phyloP scores from a whole-genome alignment of 2,113 vertebrate species.

The Cercopithecus mona region DNA sequence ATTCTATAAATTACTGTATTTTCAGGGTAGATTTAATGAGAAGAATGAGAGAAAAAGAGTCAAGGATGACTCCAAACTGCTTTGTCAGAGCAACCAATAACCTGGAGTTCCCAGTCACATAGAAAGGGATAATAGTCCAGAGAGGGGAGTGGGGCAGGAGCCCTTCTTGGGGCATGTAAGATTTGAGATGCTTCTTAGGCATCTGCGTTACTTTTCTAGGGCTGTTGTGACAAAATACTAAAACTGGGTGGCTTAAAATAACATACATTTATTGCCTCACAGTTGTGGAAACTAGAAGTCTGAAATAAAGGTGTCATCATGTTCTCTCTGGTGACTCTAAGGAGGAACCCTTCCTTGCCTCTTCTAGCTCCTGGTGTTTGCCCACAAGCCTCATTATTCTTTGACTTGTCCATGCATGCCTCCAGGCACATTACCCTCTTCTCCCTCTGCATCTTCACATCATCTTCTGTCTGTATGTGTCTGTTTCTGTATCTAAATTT shows the following conservation, averaged over 20 bases:
- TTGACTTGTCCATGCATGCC: neutral
- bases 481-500: neutral
- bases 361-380: neutral
- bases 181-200: neutral
- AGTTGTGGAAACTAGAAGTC: neutral
- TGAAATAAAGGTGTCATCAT: neutral
- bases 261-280: neutral
- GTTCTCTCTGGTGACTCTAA: neutral
- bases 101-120: neutral
- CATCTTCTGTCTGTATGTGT: neutral
- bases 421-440: neutral
- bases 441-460: neutral
- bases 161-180: neutral
- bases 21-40: neutral
- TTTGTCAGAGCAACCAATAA: neutral
- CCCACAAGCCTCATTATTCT: neutral
- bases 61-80: neutral
- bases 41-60: neutral
- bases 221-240: neutral
- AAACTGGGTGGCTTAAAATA: neutral
- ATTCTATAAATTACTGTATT: neutral
- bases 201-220: neutral
- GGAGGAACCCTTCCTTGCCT: neutral
- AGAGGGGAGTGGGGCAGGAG: rapidly evolving
- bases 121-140: neutral